A percentile compares a stretch with the other conserved stretches of the same genome.
phyloP scores from a whole-genome alignment of 2,888 invertebrate species.

The Drosophila birchii region DNA sequence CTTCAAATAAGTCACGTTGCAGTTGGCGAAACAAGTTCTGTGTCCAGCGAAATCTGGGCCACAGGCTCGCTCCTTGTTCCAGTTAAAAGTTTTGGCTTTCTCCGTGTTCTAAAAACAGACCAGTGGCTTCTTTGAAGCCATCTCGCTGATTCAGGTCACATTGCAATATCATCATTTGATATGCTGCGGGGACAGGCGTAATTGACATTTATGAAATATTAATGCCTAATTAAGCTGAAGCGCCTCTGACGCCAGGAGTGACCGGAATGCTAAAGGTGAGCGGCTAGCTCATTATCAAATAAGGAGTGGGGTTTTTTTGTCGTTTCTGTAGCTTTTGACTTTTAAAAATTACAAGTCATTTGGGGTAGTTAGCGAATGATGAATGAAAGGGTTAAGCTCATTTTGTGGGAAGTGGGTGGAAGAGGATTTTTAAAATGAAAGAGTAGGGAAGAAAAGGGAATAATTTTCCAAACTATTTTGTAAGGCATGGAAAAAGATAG shows the following conservation, averaged over 20 bases:
- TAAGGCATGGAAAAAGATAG: no score
- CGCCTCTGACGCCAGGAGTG: slow-evolving; percentile 35
- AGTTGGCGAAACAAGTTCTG: slow-evolving; percentile 32
- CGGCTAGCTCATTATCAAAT: slow-evolving; percentile 22
- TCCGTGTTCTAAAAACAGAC: slow-evolving; percentile 36
- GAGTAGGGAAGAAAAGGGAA: no score
- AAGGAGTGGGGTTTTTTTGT: slow-evolving; percentile 34
- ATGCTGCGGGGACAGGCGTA: slow-evolving; percentile 38
- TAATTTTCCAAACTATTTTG: neutral
- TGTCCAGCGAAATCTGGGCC: slow-evolving; percentile 17
- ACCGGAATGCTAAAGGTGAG: slow-evolving; percentile 26
- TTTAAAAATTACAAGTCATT: slow-evolving; percentile 45
- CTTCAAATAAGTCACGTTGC: slow-evolving; percentile 73
- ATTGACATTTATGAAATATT: slow-evolving; percentile 74
- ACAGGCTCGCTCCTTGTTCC: slow-evolving; percentile 5
- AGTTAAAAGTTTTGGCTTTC: slow-evolving; percentile 40
- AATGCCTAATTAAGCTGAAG: slow-evolving; percentile 72
- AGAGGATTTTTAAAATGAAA: neutral
- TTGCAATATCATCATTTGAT: slow-evolving; percentile 35
- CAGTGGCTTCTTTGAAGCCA: slow-evolving; percentile 52
- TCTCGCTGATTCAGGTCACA: slow-evolving; percentile 45
- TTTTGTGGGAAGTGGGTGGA: neutral
- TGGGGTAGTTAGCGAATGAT: slow-evolving; percentile 28
- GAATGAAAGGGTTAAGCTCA: slow-evolving; percentile 1
- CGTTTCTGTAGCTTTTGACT: slow-evolving; percentile 2